A percentile compares a stretch with the other conserved stretches of the same genome.
Evolutionary conservation across 1,140 invertebrate genomes (phyloP).

Genomic region (Lamellibrachia luymesi): DNA sequence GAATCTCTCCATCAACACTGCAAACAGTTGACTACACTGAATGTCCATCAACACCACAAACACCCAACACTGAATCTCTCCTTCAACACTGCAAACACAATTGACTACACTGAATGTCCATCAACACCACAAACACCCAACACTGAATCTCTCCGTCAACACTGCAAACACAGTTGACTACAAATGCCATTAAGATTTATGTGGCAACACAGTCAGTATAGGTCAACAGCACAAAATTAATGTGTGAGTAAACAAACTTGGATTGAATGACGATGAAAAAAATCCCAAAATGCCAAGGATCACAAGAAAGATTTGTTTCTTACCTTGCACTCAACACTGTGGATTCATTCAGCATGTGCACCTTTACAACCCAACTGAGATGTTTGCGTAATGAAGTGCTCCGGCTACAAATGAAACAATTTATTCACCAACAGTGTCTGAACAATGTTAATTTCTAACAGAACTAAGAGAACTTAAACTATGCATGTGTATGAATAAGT

Average conservation of each 20-base stretch:
- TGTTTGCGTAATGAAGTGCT: not conserved
- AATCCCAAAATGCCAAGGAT: not conserved
- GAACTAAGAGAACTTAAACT: not conserved
- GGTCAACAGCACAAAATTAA: no score
- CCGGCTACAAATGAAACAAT: not conserved
- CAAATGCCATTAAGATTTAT: not conserved
- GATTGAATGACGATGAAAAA: no score
- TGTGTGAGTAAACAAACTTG: no score
- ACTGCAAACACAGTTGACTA: not conserved
- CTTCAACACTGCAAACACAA: not conserved
- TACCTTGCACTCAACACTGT: not conserved
- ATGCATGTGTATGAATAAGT: not conserved
- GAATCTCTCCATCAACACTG: not conserved
- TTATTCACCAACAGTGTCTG: not conserved
- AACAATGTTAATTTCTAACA: not conserved
- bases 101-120: not conserved
- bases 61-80: not conserved
- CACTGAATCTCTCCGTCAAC: not conserved
- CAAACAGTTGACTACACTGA: constrained; percentile 54
- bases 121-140: not conserved
- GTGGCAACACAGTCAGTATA: not conserved
- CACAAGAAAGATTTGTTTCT: not conserved
- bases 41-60: constrained; percentile 67
- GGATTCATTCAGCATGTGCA: not conserved
- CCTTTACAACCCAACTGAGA: not conserved